Percentiles rank a stretch among this genome's conserved stretches.
Conservation (phyloP, 2,797 vertebrate species). For the Etheostoma perlongum region DNA sequence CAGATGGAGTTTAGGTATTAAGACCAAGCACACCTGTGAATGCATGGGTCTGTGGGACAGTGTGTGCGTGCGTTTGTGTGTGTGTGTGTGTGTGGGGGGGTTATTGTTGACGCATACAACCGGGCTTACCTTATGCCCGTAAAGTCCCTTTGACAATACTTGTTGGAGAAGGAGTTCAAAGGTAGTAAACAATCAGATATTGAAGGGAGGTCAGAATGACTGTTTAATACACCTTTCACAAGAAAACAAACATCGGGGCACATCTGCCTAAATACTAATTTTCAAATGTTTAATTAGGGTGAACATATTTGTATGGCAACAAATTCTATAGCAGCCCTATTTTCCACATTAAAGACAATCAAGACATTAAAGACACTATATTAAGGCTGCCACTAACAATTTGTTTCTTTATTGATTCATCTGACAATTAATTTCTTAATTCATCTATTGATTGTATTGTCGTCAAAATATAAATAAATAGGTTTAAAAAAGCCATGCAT, state of each 20-base stretch:
- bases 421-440: neutral
- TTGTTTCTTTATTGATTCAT: neutral
- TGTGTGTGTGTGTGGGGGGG: slow-evolving; percentile 28
- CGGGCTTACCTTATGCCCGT: slow-evolving; percentile 46
- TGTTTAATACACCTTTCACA: slow-evolving; percentile 16
- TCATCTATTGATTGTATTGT: neutral
- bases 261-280: neutral
- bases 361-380: neutral
- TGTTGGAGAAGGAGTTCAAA: slow-evolving; percentile 44
- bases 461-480: neutral
- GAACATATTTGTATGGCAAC: neutral
- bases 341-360: neutral
- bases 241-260: slow-evolving; percentile 23
- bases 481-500: neutral
- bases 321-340: neutral
- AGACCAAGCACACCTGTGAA: slow-evolving; percentile 71
- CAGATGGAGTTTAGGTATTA: slow-evolving; percentile 62
- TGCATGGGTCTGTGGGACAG: slow-evolving; percentile 31
- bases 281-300: neutral
- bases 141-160: slow-evolving; percentile 60
- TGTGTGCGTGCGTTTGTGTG: neutral
- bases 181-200: slow-evolving; percentile 15
- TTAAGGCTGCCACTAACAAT: neutral
- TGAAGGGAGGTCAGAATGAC: slow-evolving; percentile 9
- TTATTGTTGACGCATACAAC: slow-evolving; percentile 59